A percentile compares a stretch with the other conserved stretches of the same genome.
Conservation (phyloP, 2,797 vertebrate genomes). For the Zalophus californianus region DNA sequence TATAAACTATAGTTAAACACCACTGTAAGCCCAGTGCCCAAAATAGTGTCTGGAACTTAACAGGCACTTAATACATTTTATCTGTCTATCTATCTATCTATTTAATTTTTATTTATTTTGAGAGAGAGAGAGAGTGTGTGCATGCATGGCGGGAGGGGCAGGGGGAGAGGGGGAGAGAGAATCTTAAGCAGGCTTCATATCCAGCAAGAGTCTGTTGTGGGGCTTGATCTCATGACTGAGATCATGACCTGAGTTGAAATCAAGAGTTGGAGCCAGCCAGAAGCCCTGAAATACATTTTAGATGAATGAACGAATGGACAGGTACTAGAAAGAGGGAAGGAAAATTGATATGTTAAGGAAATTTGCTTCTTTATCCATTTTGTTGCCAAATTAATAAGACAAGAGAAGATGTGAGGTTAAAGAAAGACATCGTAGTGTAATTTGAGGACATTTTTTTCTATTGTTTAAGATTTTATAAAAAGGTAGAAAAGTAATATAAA, state of each 20-base stretch:
- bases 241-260: no score
- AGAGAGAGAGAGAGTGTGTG: no score
- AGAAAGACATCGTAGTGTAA: background rate
- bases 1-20: no score
- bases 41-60: background rate
- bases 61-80: background rate
- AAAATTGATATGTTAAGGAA: no score
- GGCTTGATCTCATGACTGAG: no score
- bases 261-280: no score
- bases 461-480: background rate
- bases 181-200: no score
- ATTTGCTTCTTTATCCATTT: background rate
- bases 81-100: no score
- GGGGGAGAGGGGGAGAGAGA: no score
- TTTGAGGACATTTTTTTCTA: background rate
- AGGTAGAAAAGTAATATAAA: background rate
- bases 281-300: background rate
- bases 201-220: no score
- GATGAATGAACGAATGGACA: background rate
- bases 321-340: background rate
- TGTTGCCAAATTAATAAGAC: background rate
- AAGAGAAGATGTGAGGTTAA: background rate
- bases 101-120: no score
- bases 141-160: rapidly evolving
- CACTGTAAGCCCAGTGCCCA: background rate